These are phyloP conservation scores for Melanaphis sacchari DNA, from an alignment of 1,140 invertebrate genomes.

Conservation along the genomic window DNA sequence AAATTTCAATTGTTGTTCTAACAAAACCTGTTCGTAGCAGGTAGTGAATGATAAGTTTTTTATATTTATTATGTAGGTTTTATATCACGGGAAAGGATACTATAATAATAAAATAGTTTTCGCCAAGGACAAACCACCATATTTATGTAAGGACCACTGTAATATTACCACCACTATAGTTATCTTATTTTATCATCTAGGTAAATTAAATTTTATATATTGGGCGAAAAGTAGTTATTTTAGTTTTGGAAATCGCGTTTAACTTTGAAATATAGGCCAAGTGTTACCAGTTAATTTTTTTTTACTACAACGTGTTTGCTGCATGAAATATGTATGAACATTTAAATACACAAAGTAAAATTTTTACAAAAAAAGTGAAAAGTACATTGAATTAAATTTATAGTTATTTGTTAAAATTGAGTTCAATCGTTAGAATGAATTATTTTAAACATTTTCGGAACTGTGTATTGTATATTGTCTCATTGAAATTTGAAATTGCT, in stretches of 20 bases:
- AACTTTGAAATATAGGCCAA: constrained; percentile 31
- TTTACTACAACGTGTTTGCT: neutral
- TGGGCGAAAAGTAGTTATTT: constrained; percentile 27
- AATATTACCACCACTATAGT: neutral
- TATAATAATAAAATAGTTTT: constrained; percentile 6
- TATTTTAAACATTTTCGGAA: neutral
- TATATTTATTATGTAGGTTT: neutral
- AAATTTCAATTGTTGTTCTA: constrained; percentile 9
- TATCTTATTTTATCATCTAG: constrained; percentile 27
- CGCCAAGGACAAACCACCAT: neutral
- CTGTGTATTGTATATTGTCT: neutral
- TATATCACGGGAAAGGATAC: constrained; percentile 23
- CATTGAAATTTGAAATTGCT: too few species aligned
- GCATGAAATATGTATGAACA: neutral
- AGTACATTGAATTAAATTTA: neutral
- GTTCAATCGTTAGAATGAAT: neutral
- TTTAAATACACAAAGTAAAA: constrained; percentile 5
- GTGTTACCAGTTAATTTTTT: constrained; percentile 35
- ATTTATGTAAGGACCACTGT: neutral
- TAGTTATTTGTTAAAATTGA: neutral
- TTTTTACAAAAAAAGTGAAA: neutral
- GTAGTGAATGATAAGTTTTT: constrained; percentile 26
- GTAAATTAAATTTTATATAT: constrained; percentile 16
- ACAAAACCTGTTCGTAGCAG: neutral
- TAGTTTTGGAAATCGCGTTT: constrained; percentile 33